These are phyloP conservation scores for Muscicapa comitata DNA, from an alignment of 2,797 vertebrate species.

Conservation along the genomic window DNA sequence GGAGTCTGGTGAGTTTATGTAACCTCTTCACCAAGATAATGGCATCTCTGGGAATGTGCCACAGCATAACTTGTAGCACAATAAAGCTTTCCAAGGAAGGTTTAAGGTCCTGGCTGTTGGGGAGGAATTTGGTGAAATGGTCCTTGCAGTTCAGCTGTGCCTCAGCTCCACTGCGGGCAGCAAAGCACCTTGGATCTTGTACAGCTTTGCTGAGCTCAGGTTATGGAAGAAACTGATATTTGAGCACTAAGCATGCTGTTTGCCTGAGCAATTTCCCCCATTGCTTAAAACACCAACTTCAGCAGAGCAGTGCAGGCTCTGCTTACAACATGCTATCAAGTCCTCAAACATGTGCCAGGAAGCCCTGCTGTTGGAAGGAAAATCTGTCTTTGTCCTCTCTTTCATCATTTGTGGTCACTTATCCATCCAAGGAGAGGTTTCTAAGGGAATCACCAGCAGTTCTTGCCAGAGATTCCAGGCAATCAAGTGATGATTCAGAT, in stretches of 20 bases:
- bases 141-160: background rate
- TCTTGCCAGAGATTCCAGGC: background rate
- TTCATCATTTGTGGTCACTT: background rate
- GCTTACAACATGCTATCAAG: background rate
- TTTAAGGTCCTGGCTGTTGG: background rate
- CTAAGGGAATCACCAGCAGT: background rate
- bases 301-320: background rate
- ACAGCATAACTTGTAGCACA: background rate
- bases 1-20: background rate
- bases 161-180: background rate
- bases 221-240: background rate
- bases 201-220: background rate
- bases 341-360: background rate
- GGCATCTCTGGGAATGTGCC: background rate
- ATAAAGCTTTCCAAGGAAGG: background rate
- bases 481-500: background rate
- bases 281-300: background rate
- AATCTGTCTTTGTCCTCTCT: background rate
- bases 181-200: background rate
- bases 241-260: background rate
- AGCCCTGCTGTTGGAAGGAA: background rate
- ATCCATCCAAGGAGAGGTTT: background rate
- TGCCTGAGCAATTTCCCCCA: background rate
- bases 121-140: background rate
- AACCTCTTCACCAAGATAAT: background rate